Evolutionary conservation across 2,113 vertebrate genomes (phyloP).

Genomic region (Psilopsiagon aymara): DNA sequence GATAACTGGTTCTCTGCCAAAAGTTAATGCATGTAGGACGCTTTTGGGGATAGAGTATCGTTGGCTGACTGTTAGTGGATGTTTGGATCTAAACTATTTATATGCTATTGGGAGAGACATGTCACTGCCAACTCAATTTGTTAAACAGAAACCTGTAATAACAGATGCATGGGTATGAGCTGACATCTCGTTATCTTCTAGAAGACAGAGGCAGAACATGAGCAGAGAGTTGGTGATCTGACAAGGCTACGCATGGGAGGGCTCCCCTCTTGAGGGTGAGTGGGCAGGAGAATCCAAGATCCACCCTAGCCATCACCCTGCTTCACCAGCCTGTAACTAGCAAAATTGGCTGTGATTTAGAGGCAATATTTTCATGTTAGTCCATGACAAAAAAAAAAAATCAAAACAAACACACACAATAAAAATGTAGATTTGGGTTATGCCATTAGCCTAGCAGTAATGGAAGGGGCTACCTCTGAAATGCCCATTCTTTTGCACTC

Average conservation of each 20-base stretch:
- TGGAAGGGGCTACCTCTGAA: not conserved
- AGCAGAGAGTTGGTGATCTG: not conserved
- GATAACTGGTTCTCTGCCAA: slow-evolving; percentile 45
- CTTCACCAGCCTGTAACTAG: not conserved
- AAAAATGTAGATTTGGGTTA: not conserved
- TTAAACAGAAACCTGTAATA: slow-evolving; percentile 7
- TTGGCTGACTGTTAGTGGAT: slow-evolving; percentile 4
- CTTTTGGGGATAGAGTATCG: slow-evolving; percentile 16
- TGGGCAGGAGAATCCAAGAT: not conserved
- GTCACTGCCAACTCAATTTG: slow-evolving; percentile 4
- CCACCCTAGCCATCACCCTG: not conserved
- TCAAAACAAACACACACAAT: not conserved
- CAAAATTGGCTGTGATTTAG: not conserved
- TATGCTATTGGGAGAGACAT: not conserved
- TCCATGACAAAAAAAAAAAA: not conserved
- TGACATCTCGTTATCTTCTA: not conserved
- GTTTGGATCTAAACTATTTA: slow-evolving; percentile 46
- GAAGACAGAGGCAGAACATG: not conserved
- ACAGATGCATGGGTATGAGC: not conserved
- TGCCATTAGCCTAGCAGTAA: not conserved
- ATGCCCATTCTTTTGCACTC: not conserved
- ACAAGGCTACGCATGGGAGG: not conserved
- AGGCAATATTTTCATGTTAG: not conserved
- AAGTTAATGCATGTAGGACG: slow-evolving; percentile 29
- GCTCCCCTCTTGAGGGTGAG: not conserved